Conservation (phyloP, 1,140 invertebrate species). For the Euwallacea similis region DNA sequence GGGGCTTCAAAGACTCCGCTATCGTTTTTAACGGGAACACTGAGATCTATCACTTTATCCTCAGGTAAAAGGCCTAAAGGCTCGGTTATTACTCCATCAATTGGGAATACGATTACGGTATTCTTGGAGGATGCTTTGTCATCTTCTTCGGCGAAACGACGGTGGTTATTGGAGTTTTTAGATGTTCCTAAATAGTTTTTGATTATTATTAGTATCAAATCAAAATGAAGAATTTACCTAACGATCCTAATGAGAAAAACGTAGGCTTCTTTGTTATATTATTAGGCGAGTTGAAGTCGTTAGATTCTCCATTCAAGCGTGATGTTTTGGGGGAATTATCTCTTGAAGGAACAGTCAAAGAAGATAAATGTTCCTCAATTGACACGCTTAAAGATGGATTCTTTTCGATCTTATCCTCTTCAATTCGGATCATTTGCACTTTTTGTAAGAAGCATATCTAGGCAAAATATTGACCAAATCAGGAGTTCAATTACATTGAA, state of each 20-base stretch:
- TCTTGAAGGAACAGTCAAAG: conserved; percentile 38
- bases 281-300: background rate
- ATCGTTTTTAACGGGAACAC: conserved; percentile 35
- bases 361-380: conserved; percentile 44
- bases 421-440: conserved; percentile 45
- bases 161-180: background rate
- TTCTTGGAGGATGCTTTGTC: conserved; percentile 10
- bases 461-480: conserved; percentile 14
- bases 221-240: conserved; percentile 29
- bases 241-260: conserved; percentile 33
- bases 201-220: background rate
- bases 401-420: conserved; percentile 41
- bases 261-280: conserved; percentile 10
- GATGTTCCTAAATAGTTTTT: conserved; percentile 1
- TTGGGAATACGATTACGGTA: conserved; percentile 68
- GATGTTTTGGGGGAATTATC: conserved; percentile 44
- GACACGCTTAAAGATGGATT: conserved; percentile 34
- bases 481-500: background rate
- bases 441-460: conserved; percentile 58
- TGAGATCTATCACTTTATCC: conserved; percentile 63
- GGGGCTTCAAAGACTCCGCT: conserved; percentile 23
- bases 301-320: conserved; percentile 35
- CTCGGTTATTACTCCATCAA: conserved; percentile 60
- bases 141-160: conserved; percentile 5
- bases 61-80: conserved; percentile 72